These are phyloP conservation scores for Psilanteris sp. DNA, from an alignment of 1,140 invertebrate species.

Conservation along the genomic window DNA sequence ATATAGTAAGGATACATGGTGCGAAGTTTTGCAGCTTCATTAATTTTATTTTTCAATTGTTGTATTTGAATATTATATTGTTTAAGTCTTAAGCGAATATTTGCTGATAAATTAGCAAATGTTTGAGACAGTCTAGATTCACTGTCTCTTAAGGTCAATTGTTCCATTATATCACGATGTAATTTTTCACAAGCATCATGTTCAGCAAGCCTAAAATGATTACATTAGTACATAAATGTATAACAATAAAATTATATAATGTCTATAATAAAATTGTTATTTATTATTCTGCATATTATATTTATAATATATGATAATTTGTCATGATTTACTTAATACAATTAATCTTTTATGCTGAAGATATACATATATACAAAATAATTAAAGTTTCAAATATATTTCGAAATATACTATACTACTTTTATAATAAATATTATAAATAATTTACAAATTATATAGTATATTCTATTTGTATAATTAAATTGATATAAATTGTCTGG, in stretches of 20 bases:
- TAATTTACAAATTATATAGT: too few species aligned
- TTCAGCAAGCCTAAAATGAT: constrained; percentile 82
- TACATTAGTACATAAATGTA: background rate
- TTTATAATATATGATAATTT: too few species aligned
- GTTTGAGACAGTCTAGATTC: constrained; percentile 79
- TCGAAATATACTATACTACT: too few species aligned
- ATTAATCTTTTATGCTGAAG: too few species aligned
- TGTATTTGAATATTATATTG: constrained; percentile 83
- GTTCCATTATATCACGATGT: constrained; percentile 83
- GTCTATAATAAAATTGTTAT: background rate
- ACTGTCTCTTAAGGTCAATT: constrained; percentile 81
- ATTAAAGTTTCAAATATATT: too few species aligned
- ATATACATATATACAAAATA: too few species aligned
- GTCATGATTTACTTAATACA: too few species aligned
- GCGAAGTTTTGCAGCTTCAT: constrained; percentile 75
- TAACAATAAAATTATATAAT: background rate
- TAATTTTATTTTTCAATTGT: constrained; percentile 82
- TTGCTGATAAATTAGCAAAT: constrained; percentile 81
- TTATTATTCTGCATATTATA: too few species aligned
- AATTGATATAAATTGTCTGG: too few species aligned
- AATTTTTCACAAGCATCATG: constrained; percentile 85
- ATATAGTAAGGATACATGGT: constrained; percentile 81
- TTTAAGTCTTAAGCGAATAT: constrained; percentile 82
- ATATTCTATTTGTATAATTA: too few species aligned
- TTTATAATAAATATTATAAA: too few species aligned